These are phyloP conservation scores for Plagiodera versicolora DNA, from an alignment of 2,888 invertebrate genomes.

Conservation along the genomic window DNA sequence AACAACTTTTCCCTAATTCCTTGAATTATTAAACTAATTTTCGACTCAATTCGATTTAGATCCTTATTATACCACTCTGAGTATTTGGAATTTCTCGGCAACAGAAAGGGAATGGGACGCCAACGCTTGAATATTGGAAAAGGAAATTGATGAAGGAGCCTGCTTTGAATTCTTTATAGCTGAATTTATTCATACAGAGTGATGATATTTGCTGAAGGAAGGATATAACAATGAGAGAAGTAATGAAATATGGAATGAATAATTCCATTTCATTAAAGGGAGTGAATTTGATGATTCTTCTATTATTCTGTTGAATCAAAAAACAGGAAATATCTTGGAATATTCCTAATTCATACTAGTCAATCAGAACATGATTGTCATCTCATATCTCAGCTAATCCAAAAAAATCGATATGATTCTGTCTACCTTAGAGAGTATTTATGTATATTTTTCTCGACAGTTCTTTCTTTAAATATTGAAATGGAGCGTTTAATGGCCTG, in stretches of 20 bases:
- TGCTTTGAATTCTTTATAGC: conserved; percentile 4
- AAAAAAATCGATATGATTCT: no score
- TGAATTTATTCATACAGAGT: not conserved
- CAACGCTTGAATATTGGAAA: conserved; percentile 26
- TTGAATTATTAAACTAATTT: conserved; percentile 31
- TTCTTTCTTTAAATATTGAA: conserved; percentile 14
- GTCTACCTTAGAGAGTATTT: no score
- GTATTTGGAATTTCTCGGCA: conserved; percentile 28
- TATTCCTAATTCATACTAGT: no score
- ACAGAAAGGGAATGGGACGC: not conserved
- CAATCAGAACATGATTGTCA: no score
- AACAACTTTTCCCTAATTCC: conserved; percentile 5
- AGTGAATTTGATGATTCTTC: no score
- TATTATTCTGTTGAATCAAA: no score
- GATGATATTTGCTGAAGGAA: not conserved
- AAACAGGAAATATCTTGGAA: no score
- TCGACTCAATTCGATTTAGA: conserved; percentile 30
- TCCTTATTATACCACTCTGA: conserved; percentile 28
- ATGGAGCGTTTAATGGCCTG: conserved; percentile 14
- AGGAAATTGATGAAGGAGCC: conserved; percentile 25
- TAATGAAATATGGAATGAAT: no score
- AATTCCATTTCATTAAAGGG: not conserved
- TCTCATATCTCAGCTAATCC: no score
- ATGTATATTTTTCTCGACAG: no score
- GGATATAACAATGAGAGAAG: no score